Base-by-base conservation (phyloP, 1,140 invertebrate genomes). In the Ceratina calcarata region DNA sequence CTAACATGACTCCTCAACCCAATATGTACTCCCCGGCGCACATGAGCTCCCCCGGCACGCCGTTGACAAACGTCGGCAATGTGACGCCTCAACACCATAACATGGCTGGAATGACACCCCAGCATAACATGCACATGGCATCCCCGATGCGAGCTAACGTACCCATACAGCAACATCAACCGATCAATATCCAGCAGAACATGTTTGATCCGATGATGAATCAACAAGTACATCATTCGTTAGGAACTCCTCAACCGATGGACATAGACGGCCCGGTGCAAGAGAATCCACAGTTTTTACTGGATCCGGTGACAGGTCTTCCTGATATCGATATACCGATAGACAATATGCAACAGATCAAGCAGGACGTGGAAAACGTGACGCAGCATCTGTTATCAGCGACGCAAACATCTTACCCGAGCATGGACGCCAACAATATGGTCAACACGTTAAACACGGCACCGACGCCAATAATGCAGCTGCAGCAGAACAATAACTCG, bases 1-100 rank as follows among this genome's bases (percentile, higher is more conserved):
- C 94, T 18, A 92, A 93, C 82, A 93, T 94, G 60, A 93, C 94
- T 75, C 91, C 91, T 49, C 93, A 93, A 85, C 90, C 91, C 80
- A 94, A 94, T 78, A 93, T 94, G 80, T 94, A 94, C 61, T 93
- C 92, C 4, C 93, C 92, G 15, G 91, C 91, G 6, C 92, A 93
- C 49, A 91, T 93, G 88, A 91, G 86, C 49, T 91, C 90, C 2
- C 91, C 91, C 2, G 91, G 80, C 64, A 81, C 89, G 22, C 82
- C 88, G 3, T 60, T 89, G 15, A 83, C 90, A 18, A 82, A 81
- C 53, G 61, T 89, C 1, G 89, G 88, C 1, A 91, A 89, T 24
- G 72, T 90, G 18, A 90, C 90, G 10, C 87, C 89, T 10, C 91
- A 91, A 65, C 90, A 91, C 58, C 73, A 71, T 12, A 87, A 89